phyloP scores from a whole-genome alignment of 1,140 invertebrate species.

The Pogonomyrmex californicus region DNA sequence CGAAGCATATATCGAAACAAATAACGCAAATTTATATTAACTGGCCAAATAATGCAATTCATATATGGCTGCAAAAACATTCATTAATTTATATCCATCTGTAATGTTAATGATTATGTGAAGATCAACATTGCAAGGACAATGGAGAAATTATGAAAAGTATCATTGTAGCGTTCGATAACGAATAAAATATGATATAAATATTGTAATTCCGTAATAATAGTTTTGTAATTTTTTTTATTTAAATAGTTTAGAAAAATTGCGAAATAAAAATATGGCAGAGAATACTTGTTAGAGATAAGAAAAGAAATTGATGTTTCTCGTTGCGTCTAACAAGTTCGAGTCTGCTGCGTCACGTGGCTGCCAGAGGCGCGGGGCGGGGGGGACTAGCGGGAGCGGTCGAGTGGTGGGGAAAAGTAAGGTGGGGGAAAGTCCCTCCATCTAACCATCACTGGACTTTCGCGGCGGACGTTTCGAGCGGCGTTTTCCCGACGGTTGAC shows the following conservation, averaged over 20 bases:
- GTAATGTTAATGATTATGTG: neutral
- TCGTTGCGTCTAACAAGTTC: neutral
- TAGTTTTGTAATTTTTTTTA: neutral
- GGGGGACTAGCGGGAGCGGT: neutral
- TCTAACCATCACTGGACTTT: slow-evolving; percentile 51
- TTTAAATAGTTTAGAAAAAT: neutral
- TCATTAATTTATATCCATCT: neutral
- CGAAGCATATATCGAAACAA: neutral
- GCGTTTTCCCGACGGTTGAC: slow-evolving; percentile 28
- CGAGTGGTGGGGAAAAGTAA: neutral
- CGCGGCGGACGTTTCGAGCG: slow-evolving; percentile 67
- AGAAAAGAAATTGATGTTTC: neutral
- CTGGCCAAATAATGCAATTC: neutral
- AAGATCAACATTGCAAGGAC: neutral
- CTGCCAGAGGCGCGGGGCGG: neutral
- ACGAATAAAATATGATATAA: neutral
- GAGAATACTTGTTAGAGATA: neutral
- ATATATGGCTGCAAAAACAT: neutral
- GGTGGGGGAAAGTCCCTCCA: neutral
- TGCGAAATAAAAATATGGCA: neutral
- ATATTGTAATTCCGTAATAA: neutral
- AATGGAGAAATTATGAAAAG: neutral
- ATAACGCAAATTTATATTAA: neutral
- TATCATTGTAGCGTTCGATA: neutral
- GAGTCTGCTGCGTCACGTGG: slow-evolving; percentile 20